Base-by-base conservation (phyloP, 2,888 invertebrate species). In the Caenorhabditis imperialis region DNA sequence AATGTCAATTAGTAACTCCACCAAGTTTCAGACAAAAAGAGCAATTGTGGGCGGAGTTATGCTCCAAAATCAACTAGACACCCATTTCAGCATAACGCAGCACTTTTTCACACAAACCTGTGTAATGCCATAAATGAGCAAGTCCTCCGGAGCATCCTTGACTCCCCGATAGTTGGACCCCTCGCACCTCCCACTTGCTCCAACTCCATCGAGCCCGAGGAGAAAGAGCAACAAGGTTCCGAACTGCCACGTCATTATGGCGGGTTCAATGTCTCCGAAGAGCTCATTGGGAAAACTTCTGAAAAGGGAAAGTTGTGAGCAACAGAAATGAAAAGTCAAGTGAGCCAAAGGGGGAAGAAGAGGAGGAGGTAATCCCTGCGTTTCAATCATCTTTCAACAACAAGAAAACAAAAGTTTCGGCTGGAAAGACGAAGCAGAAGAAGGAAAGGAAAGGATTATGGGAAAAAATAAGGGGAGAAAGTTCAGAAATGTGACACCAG, bases 81-180 rank as follows among this genome's bases (percentile, higher is more conserved):
- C 35, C 7, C 35, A 33, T 10, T 33, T 7, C 6, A 47, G 35
- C 33, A 20, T 53, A 27, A 12, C 12, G 10, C 7, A 1, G 5
- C 5, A 23, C 54, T 25, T 33, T 10, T 61, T 22, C n/a, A 35
- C 38, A 62, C n/a, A 38, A 55, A 72, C 78, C 75, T 76, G 79
- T 16, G 79, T 79, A 14, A 79, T 51, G 33, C 79, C 79, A 69
- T 79, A 79, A 16, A 79, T 62, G 20, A 79, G 50, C 38, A 67
- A 73, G 38, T 79, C 73, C 8, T 69, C 65, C 14, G 65, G 63
- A 33, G 67, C 40, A n/a, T 57, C 54, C 7, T 53, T 44, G 8
- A 77, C 45, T 14, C 67, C 40, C 16, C 45, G 20, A 33, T 75
- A 77, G 48, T 79, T 72, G 16, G 50, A 50, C 10, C 57, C 40